These are phyloP conservation scores for Centruroides sculpturatus DNA, from an alignment of 1,140 invertebrate genomes.

Conservation along the genomic window DNA sequence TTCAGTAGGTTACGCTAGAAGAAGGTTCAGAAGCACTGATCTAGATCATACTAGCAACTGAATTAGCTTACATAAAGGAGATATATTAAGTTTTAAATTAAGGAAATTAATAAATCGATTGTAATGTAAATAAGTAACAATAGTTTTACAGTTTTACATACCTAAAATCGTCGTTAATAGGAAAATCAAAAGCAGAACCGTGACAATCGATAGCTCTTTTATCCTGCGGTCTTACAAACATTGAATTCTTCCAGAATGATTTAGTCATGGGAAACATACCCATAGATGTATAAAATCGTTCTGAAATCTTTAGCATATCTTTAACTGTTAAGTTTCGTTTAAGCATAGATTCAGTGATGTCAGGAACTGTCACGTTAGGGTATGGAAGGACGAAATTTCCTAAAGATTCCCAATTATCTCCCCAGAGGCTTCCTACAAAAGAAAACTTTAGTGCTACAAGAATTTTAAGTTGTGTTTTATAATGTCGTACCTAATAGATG, in stretches of 20 bases:
- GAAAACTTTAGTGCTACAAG: not conserved
- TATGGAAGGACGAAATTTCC: slow-evolving; percentile 62
- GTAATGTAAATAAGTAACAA: no score
- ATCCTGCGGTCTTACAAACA: slow-evolving; percentile 39
- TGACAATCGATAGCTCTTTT: slow-evolving; percentile 57
- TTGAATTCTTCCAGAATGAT: slow-evolving; percentile 37
- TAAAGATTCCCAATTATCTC: slow-evolving; percentile 71
- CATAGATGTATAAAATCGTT: slow-evolving; percentile 72
- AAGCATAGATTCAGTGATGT: slow-evolving; percentile 53
- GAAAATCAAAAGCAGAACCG: slow-evolving; percentile 83
- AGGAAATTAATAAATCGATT: no score
- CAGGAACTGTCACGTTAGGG: slow-evolving; percentile 48
- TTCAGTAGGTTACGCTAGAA: no score
- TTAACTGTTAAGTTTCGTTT: slow-evolving; percentile 50
- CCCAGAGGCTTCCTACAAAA: slow-evolving; percentile 77
- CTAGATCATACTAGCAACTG: no score
- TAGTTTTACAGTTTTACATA: slow-evolving; percentile 22
- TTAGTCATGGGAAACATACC: slow-evolving; percentile 63
- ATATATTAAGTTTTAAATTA: no score
- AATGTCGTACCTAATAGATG: slow-evolving; percentile 50
- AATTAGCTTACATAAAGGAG: no score
- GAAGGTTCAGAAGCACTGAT: no score
- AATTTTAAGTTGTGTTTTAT: no score
- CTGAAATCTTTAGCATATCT: slow-evolving; percentile 62
- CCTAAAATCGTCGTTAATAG: slow-evolving; percentile 66